Base-by-base conservation (phyloP, 2,113 vertebrate species). In the Romanogobio albipinnatus region DNA sequence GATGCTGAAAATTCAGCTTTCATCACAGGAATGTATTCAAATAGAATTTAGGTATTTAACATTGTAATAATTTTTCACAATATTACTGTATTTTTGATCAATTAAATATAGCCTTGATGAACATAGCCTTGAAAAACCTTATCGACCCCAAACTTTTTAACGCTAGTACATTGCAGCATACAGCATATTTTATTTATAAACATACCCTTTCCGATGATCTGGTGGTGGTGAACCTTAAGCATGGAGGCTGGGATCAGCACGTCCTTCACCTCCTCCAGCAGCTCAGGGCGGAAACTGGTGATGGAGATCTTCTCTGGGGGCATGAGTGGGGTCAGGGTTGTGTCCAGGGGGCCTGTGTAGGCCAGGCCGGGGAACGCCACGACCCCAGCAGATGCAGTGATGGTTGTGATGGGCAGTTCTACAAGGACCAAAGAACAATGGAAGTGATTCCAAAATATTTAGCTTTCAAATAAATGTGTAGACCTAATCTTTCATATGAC, bases 241-340 rank as follows among this genome's bases (percentile, higher is more conserved):
- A 76, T 92, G 62, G 96, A 94, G 0, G 96, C 94, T 0, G 97
- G 96, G 90, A 99, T 98, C 78, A 99, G 95, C 75, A 99, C 96
- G 61, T 99, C 97, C 90, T 98, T 99, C 91, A 99, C 97, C 87
- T 99, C 96, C 64, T 97, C 95, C 91, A 99, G 93, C 36, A 99
- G 94, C 70, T 93, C 93, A 0, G 94, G 93, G 5, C 91, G 93
- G 61, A 99, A 95, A 79, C 94, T 95, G 79, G 95, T 94, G 82
- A 97, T 93, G 82, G 93, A 95, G 87, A 95, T 96, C 84, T 96
- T 97, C 0, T 95, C 93, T 15, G 94, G 58, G 68, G 92, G 91
- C 84, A 98, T 93, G 84, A 99, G 93, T 0, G 97, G 96, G 26
- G 94, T 89, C 59, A 92, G 95, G 88, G 82, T 88, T 73, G 92